phyloP scores from a whole-genome alignment of 2,113 vertebrate species.

The Hippocampus abdominalis region DNA sequence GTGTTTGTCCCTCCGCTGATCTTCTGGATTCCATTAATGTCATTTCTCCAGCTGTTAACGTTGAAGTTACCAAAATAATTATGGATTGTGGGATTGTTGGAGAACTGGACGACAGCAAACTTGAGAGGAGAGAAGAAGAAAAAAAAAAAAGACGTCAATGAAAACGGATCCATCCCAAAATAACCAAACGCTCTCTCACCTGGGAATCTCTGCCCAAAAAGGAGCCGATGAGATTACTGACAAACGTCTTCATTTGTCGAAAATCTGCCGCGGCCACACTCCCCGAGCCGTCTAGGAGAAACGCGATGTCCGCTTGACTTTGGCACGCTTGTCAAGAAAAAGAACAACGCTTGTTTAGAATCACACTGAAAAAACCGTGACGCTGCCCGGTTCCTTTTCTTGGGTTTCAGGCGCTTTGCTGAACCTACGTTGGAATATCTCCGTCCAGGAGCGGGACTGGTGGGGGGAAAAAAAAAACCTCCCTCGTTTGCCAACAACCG shows the following conservation, averaged over 20 bases:
- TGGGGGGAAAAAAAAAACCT: too few relatives aligned
- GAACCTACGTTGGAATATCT: not conserved
- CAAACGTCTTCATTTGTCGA: slow-evolving; percentile 43
- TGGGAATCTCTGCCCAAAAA: slow-evolving; percentile 27
- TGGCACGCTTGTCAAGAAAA: slow-evolving; percentile 52
- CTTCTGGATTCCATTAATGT: not conserved
- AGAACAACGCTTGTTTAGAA: not conserved
- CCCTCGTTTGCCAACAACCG: not conserved
- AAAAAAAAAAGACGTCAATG: not conserved
- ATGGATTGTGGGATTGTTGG: accelerated
- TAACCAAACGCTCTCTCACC: slow-evolving; percentile 23
- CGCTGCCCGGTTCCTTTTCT: too few relatives aligned
- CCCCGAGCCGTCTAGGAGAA: slow-evolving; percentile 70
- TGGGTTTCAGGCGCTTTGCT: too few relatives aligned
- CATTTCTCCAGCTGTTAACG: not conserved
- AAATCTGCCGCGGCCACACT: not conserved
- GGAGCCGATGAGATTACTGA: slow-evolving; percentile 33
- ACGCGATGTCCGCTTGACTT: slow-evolving; percentile 59
- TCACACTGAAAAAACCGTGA: too few relatives aligned
- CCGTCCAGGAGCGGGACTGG: too few relatives aligned
- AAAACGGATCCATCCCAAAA: not conserved
- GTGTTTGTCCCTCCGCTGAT: accelerated
- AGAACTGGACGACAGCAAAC: slow-evolving; percentile 68
- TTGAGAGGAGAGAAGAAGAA: slow-evolving; percentile 16
- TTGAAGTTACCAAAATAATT: slow-evolving; percentile 38